Conservation (phyloP, 2,888 invertebrate species). For the Panopea generosa region DNA sequence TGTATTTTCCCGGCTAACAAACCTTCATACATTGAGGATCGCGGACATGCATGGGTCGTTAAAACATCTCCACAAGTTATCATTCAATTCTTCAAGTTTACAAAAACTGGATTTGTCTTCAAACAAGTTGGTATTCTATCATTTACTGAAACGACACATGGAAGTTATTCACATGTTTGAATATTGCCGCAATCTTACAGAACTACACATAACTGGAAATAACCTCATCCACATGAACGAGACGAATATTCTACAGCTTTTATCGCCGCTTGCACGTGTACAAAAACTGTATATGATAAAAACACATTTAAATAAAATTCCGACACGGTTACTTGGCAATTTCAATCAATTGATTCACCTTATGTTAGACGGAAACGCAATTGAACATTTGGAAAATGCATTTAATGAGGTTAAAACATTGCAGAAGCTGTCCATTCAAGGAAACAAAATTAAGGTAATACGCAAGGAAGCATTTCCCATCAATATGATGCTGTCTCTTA, state of each 20-base stretch:
- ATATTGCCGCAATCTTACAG: not conserved
- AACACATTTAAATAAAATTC: not conserved
- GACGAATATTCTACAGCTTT: not conserved
- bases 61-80: not conserved
- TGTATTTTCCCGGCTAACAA: not conserved
- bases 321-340: not conserved
- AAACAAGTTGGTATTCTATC: not conserved
- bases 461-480: slow-evolving; percentile 2
- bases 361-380: not conserved
- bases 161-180: not conserved
- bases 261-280: not conserved
- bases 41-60: not conserved
- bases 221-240: not conserved
- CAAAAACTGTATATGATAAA: not conserved
- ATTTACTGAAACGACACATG: too few relatives aligned
- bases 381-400: not conserved
- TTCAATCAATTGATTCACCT: not conserved
- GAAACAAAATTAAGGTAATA: slow-evolving; percentile 16
- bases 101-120: not conserved
- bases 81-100: not conserved
- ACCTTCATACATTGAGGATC: not conserved
- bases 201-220: not conserved
- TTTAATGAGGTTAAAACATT: not conserved
- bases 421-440: not conserved
- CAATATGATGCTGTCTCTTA: not conserved